A percentile compares a stretch with the other conserved stretches of the same genome.
phyloP scores from a whole-genome alignment of 2,888 invertebrate genomes.

The Drosophila diplacantha region DNA sequence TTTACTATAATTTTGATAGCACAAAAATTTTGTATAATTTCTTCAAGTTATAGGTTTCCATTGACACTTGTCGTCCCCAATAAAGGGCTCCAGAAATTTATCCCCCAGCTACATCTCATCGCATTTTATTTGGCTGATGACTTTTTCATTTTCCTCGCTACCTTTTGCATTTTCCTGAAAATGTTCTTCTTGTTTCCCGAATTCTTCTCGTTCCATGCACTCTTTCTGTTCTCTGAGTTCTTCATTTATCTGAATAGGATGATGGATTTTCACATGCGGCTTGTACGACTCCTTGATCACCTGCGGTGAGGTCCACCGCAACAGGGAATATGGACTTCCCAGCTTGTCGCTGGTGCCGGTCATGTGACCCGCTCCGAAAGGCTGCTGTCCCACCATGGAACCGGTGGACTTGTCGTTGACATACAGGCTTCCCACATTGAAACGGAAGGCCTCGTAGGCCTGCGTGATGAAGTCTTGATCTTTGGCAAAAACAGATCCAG shows the following conservation, averaged over 20 bases:
- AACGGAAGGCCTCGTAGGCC: constrained; percentile 87
- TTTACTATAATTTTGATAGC: too few relatives aligned
- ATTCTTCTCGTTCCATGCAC: neutral
- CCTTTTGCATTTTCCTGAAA: neutral
- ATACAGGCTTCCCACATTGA: constrained; percentile 97
- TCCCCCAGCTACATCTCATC: neutral
- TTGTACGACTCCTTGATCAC: constrained; percentile 94
- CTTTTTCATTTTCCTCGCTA: neutral
- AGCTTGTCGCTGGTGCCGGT: constrained; percentile 99
- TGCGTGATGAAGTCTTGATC: constrained; percentile 86
- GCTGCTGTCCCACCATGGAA: constrained; percentile 98
- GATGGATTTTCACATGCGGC: constrained; percentile 86
- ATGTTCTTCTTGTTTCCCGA: neutral
- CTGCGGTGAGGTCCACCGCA: constrained; percentile 94
- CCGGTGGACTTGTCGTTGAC: constrained; percentile 99
- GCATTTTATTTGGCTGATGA: neutral
- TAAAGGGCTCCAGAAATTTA: neutral
- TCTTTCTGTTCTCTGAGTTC: too few relatives aligned
- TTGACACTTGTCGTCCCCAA: too few relatives aligned
- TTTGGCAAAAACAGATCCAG: constrained; percentile 93
- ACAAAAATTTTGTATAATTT: neutral
- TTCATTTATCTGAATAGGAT: constrained; percentile 24
- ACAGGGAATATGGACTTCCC: constrained; percentile 94
- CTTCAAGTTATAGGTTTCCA: neutral
- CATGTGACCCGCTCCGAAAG: constrained; percentile 96